A percentile compares a stretch with the other conserved stretches of the same genome.
phyloP scores from a whole-genome alignment of 2,113 vertebrate species.

The Columbina picui region DNA sequence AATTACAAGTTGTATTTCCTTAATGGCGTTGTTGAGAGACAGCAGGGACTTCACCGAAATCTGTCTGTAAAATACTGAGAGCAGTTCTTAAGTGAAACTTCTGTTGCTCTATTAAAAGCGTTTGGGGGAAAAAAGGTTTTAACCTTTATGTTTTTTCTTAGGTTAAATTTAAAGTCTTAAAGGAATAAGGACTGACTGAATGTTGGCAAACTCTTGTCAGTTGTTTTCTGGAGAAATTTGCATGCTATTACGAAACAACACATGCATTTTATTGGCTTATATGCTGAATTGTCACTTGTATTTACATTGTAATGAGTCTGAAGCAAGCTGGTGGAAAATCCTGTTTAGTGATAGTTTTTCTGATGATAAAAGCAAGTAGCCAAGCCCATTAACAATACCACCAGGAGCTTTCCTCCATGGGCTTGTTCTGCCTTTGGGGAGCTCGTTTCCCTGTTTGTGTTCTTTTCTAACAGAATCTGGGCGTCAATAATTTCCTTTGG shows the following conservation, averaged over 20 bases:
- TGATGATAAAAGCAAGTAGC: neutral
- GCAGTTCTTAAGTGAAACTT: neutral
- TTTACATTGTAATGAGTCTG: neutral
- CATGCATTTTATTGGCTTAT: neutral
- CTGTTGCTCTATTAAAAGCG: neutral
- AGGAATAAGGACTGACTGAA: neutral
- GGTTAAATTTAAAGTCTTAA: neutral
- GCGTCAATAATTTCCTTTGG: neutral
- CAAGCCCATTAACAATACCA: neutral
- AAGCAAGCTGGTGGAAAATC: neutral
- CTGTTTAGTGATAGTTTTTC: neutral
- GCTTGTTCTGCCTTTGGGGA: neutral
- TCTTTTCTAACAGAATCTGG: neutral
- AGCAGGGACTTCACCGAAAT: neutral
- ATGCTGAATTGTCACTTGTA: neutral
- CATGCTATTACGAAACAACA: neutral
- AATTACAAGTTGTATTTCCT: neutral
- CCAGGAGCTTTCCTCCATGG: neutral
- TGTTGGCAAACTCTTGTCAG: neutral
- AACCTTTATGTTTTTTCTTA: neutral
- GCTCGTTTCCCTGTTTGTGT: accelerated
- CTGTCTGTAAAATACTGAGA: neutral
- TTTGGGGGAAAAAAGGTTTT: neutral
- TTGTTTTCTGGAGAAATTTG: neutral
- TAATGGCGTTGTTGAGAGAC: neutral